These are phyloP conservation scores for human DNA, from an alignment of 2,113 vertebrate genomes.

Conservation along the genomic window GRCh38 chr4:65540501-65541000, in stretches of 20 bases:
- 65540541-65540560: not conserved
- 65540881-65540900: not conserved
- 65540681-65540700: not conserved
- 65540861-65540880: not conserved
- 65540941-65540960: not conserved
- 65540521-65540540: not conserved
- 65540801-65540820: not conserved
- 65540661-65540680: not conserved
- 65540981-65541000: not conserved
- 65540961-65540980: not conserved
- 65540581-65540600: not conserved
- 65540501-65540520: not conserved
- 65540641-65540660: not conserved
- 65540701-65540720: not conserved
- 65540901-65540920: not conserved
- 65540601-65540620: not conserved
- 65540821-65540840: fast-evolving
- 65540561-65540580: not conserved
- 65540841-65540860: not conserved
- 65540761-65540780: not conserved
- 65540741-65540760: not conserved
- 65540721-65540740: not conserved
- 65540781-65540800: not conserved
- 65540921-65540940: not conserved
- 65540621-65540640: not conserved